These are phyloP conservation scores for Lordiphosa collinella DNA, from an alignment of 1,140 invertebrate genomes.

Conservation along the genomic window DNA sequence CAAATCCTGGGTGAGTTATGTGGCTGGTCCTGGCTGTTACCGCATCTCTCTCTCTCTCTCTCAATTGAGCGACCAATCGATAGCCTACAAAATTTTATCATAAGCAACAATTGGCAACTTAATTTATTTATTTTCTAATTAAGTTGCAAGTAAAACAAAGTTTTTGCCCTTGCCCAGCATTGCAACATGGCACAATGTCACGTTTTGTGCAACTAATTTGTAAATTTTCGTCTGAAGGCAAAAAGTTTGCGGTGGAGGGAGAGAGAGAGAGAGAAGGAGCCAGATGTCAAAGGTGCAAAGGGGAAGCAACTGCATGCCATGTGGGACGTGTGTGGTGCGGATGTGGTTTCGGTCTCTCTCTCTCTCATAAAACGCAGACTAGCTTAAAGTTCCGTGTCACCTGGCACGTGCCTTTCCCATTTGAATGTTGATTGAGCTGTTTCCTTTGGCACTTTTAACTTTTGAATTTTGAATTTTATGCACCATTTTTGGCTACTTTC, in stretches of 20 bases:
- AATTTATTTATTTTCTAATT: slow-evolving; percentile 74
- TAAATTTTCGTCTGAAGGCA: slow-evolving; percentile 61
- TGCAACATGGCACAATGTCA: slow-evolving; percentile 54
- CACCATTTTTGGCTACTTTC: slow-evolving; percentile 40
- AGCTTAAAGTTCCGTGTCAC: slow-evolving; percentile 38
- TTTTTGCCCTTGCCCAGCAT: too few species aligned
- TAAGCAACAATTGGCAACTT: slow-evolving; percentile 28
- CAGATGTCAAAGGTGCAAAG: slow-evolving; percentile 63
- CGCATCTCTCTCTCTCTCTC: too few species aligned
- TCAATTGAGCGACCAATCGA: neutral
- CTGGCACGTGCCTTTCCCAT: slow-evolving; percentile 25
- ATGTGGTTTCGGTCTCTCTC: slow-evolving; percentile 62
- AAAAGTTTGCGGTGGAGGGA: slow-evolving; percentile 36
- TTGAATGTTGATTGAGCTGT: slow-evolving; percentile 51
- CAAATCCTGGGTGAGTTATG: slow-evolving; percentile 8
- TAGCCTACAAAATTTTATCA: neutral
- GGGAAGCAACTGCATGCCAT: slow-evolving; percentile 53
- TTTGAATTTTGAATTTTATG: slow-evolving; percentile 50
- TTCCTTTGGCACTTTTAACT: slow-evolving; percentile 1
- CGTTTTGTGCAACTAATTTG: slow-evolving; percentile 74
- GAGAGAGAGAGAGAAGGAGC: slow-evolving; percentile 17
- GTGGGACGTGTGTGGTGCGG: slow-evolving; percentile 68
- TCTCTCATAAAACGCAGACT: slow-evolving; percentile 44
- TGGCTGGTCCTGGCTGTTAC: too few species aligned
- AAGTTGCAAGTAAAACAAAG: slow-evolving; percentile 53